These are phyloP conservation scores for Eurytemora carolleeae DNA, from an alignment of 1,140 invertebrate genomes.

Conservation along the genomic window DNA sequence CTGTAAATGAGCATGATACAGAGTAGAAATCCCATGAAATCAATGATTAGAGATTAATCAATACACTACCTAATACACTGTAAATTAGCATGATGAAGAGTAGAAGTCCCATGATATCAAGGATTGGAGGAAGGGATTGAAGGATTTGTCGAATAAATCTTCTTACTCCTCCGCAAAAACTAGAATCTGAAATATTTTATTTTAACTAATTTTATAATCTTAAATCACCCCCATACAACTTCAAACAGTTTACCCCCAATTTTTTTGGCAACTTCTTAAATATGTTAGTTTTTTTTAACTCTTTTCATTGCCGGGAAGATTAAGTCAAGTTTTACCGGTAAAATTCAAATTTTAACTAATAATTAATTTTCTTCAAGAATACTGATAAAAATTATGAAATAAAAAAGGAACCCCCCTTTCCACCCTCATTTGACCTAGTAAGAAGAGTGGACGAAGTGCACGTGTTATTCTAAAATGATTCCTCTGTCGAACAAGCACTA, in stretches of 20 bases:
- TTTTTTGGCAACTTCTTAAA: too few relatives aligned
- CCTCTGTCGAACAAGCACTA: conserved; percentile 55
- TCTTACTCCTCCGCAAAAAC: conserved; percentile 13
- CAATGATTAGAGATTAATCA: conserved; percentile 68
- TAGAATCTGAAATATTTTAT: neutral
- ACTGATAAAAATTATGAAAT: too few relatives aligned
- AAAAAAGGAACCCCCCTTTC: neutral
- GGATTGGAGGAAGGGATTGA: conserved; percentile 63
- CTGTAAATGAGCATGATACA: conserved; percentile 71
- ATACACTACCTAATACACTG: conserved; percentile 46
- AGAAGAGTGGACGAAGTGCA: conserved; percentile 65
- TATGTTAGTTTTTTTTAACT: too few relatives aligned
- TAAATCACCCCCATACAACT: too few relatives aligned
- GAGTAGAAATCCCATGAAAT: conserved; percentile 61
- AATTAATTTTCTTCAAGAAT: too few relatives aligned
- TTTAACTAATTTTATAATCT: too few relatives aligned
- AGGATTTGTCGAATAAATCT: conserved; percentile 36
- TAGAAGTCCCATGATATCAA: conserved; percentile 65
- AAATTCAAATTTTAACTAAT: too few relatives aligned
- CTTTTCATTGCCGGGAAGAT: too few relatives aligned
- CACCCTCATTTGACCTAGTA: conserved; percentile 24
- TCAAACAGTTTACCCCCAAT: too few relatives aligned
- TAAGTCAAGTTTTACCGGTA: too few relatives aligned
- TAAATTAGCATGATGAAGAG: conserved; percentile 70
- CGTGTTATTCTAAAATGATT: conserved; percentile 69